Evolutionary conservation across 2,113 vertebrate genomes (phyloP).

Genomic region (Bagarius yarrelli): DNA sequence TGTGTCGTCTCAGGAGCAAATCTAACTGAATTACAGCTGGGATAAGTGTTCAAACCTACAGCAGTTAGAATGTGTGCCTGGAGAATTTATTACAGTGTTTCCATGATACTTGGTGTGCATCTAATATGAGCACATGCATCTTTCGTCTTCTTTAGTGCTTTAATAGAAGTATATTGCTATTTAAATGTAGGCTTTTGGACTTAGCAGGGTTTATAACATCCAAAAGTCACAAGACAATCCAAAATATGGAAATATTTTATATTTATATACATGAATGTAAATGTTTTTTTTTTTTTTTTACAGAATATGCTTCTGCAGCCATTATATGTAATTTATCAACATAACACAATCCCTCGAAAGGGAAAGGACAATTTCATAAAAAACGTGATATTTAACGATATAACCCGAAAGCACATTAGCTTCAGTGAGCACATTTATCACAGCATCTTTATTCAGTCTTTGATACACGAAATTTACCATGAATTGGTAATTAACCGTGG

Average conservation of each 20-base stretch:
- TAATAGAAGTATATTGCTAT: conserved; percentile 17
- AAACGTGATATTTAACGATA: conserved; percentile 25
- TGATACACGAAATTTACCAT: no score
- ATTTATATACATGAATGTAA: no score
- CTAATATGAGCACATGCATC: neutral
- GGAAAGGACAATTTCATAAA: conserved; percentile 24
- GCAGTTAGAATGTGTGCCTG: conserved; percentile 2
- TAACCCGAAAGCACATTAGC: conserved; percentile 18
- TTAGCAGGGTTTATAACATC: conserved; percentile 1
- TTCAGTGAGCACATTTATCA: conserved; percentile 11
- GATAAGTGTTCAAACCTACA: neutral
- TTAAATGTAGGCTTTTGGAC: neutral
- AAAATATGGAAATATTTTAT: neutral
- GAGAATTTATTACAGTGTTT: conserved; percentile 9
- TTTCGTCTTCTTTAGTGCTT: neutral
- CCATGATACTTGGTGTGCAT: neutral
- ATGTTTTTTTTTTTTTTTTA: neutral
- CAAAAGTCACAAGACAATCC: neutral
- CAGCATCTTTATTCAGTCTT: conserved; percentile 4
- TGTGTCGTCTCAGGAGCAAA: neutral
- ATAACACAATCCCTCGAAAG: neutral
- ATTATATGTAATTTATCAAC: conserved; percentile 3
- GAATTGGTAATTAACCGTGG: no score
- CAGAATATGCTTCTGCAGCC: neutral
- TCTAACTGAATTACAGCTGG: neutral